Conservation (phyloP, 2,888 invertebrate genomes). For the Epinotia ramella region DNA sequence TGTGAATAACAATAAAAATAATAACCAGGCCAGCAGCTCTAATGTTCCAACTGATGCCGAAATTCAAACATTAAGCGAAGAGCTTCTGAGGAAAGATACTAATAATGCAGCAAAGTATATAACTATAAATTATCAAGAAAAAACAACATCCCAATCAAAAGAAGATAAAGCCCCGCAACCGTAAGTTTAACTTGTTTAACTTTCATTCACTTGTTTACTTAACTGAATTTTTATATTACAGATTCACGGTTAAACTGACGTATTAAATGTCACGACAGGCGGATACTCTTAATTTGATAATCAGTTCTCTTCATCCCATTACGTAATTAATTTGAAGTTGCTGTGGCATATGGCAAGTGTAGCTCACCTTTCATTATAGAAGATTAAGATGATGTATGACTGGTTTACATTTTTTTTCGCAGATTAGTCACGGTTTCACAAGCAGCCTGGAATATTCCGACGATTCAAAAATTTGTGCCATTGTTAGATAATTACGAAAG, state of each 20-base stretch:
- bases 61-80: slow-evolving; percentile 89
- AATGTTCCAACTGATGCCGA: slow-evolving; percentile 84
- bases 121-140: slow-evolving; percentile 90
- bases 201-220: no score
- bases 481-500: slow-evolving; percentile 95
- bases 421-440: slow-evolving; percentile 89
- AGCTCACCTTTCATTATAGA: not conserved
- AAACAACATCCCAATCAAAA: slow-evolving; percentile 88
- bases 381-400: slow-evolving; percentile 46
- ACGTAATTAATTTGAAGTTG: slow-evolving; percentile 18
- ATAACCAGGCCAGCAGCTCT: slow-evolving; percentile 56
- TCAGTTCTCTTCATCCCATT: not conserved
- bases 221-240: no score
- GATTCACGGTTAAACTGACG: no score
- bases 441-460: slow-evolving; percentile 87
- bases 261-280: no score
- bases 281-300: not conserved
- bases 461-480: slow-evolving; percentile 89
- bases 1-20: slow-evolving; percentile 69
- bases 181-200: slow-evolving; percentile 83
- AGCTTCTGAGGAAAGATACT: slow-evolving; percentile 88
- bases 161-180: slow-evolving; percentile 90
- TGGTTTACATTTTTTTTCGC: slow-evolving; percentile 55
- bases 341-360: not conserved
- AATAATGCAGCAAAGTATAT: slow-evolving; percentile 90